phyloP scores from a whole-genome alignment of 2,797 vertebrate genomes.

The Alfaro cultratus region DNA sequence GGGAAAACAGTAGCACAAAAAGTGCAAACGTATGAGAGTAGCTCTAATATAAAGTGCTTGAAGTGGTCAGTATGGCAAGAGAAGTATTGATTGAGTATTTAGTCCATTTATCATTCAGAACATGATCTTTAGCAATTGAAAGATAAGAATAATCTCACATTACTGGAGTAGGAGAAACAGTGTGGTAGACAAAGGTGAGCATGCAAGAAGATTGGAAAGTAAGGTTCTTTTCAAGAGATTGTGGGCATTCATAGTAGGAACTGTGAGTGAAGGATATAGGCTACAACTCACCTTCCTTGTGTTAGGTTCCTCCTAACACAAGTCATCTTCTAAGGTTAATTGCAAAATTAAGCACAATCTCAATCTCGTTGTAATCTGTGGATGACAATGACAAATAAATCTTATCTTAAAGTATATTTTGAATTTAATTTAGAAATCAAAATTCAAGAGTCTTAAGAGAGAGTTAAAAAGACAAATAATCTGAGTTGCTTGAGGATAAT shows the following conservation, averaged over 20 bases:
- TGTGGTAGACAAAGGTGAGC: background rate
- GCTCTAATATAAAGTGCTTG: background rate
- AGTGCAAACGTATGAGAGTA: background rate
- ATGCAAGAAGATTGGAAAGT: background rate
- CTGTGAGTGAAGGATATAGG: background rate
- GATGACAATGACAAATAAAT: too few species aligned
- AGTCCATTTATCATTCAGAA: background rate
- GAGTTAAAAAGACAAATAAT: background rate
- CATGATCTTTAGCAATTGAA: background rate
- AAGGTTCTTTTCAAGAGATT: too few species aligned
- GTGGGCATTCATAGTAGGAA: too few species aligned
- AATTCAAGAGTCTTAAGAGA: background rate
- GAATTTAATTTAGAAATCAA: background rate
- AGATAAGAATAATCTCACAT: background rate
- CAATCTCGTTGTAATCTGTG: too few species aligned
- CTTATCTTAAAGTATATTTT: background rate
- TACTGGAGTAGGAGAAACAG: background rate
- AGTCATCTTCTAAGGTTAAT: background rate
- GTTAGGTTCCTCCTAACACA: background rate
- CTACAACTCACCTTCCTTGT: background rate
- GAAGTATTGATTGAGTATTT: background rate
- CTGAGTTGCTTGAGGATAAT: background rate
- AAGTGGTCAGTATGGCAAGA: background rate
- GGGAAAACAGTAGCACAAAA: background rate
- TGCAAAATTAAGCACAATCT: too few species aligned